Conservation (phyloP, 2,888 invertebrate genomes). For the Eudasyphora cyanicolor region DNA sequence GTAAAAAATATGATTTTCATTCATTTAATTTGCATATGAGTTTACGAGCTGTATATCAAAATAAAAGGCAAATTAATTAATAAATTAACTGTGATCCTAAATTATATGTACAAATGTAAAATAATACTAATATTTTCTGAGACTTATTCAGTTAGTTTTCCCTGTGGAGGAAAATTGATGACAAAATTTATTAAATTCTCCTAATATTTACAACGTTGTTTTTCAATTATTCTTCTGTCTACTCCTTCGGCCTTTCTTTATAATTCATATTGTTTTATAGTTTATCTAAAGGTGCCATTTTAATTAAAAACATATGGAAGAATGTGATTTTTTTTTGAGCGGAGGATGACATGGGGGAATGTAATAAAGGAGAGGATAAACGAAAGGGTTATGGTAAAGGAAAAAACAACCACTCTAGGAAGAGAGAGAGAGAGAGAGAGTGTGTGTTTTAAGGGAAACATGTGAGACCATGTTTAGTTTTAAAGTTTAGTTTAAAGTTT, state of each 20-base stretch:
- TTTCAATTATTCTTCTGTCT: not conserved
- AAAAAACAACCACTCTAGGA: too few species aligned
- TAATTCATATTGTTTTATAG: not conserved
- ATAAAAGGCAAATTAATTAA: not conserved
- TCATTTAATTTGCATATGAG: too few species aligned
- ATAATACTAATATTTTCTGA: not conserved
- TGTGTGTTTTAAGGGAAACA: too few species aligned
- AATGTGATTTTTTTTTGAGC: constrained; percentile 66
- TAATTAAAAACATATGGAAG: constrained; percentile 69
- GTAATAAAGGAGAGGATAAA: not conserved
- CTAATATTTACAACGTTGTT: constrained; percentile 60
- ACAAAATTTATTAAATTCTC: constrained; percentile 47
- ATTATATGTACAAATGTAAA: not conserved
- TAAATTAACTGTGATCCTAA: not conserved
- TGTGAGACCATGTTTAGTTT: not conserved
- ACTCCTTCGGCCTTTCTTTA: not conserved
- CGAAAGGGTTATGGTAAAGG: not conserved
- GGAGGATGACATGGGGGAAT: not conserved
- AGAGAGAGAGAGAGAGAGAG: not conserved
- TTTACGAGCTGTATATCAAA: too few species aligned
- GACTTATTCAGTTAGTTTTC: not conserved
- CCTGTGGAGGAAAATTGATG: too few species aligned
- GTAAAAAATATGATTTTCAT: not conserved
- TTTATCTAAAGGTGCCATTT: constrained; percentile 53
- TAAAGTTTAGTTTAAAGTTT: constrained; percentile 10